Evolutionary conservation across 2,113 vertebrate species (phyloP).

Genomic region (Peucedramus taeniatus): DNA sequence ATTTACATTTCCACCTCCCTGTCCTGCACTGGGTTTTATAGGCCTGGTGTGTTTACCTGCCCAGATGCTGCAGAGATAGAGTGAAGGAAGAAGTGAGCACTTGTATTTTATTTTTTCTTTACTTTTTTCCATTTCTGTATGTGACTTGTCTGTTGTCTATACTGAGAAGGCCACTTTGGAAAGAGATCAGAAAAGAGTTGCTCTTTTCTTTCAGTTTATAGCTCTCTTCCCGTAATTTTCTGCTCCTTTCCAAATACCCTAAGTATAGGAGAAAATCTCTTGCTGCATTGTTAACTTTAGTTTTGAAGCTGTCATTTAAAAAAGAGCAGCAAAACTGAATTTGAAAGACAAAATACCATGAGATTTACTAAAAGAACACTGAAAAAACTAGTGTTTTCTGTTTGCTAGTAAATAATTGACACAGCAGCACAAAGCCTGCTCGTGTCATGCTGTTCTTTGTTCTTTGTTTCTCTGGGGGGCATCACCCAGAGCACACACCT

Average conservation of each 20-base stretch:
- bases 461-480: neutral
- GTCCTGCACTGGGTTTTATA: neutral
- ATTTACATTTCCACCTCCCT: neutral
- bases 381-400: neutral
- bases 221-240: neutral
- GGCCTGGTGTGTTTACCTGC: neutral
- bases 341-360: neutral
- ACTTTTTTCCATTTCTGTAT: neutral
- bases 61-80: neutral
- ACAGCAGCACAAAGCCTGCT: neutral
- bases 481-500: conserved; percentile 34
- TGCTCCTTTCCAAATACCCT: neutral
- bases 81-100: neutral
- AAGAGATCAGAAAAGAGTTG: neutral
- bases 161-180: neutral
- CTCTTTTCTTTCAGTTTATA: neutral
- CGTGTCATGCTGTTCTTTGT: accelerated
- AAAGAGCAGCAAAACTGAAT: neutral
- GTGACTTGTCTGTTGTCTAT: neutral
- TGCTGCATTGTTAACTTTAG: neutral
- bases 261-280: neutral
- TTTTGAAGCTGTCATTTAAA: neutral
- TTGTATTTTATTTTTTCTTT: neutral
- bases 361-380: neutral
- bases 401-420: neutral